Evolutionary conservation across 2,113 vertebrate species (phyloP).

Genomic region (Anarhynchus alexandrinus): DNA sequence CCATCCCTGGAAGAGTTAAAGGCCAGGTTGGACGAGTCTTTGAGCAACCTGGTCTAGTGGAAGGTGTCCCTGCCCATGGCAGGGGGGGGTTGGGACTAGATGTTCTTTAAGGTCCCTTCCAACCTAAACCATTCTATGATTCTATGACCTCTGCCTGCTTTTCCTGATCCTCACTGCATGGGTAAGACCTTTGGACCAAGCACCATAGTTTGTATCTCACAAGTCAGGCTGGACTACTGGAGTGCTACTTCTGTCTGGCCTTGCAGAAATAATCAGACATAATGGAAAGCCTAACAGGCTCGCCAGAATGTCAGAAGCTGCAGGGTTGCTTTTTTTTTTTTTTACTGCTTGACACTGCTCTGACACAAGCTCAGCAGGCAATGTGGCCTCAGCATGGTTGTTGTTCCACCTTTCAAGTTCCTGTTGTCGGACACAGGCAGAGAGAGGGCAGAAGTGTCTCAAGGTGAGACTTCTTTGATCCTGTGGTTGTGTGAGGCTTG

Average conservation of each 20-base stretch:
- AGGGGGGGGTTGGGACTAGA: too few relatives aligned
- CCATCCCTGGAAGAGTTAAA: too few relatives aligned
- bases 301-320: background rate
- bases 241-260: background rate
- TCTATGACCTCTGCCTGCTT: background rate
- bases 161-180: background rate
- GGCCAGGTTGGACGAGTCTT: too few relatives aligned
- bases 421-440: background rate
- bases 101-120: too few relatives aligned
- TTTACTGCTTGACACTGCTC: background rate
- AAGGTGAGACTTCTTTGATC: background rate
- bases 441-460: background rate
- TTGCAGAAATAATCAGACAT: background rate
- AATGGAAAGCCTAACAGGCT: background rate
- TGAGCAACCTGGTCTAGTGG: too few relatives aligned
- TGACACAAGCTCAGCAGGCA: background rate
- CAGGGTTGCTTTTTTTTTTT: background rate
- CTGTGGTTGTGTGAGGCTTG: background rate
- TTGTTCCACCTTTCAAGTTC: background rate
- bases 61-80: too few relatives aligned
- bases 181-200: background rate
- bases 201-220: background rate
- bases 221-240: background rate
- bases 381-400: rapidly evolving
- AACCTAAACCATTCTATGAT: too few relatives aligned